Conservation (phyloP, 2,797 vertebrate species). For the Anas capensis region DNA sequence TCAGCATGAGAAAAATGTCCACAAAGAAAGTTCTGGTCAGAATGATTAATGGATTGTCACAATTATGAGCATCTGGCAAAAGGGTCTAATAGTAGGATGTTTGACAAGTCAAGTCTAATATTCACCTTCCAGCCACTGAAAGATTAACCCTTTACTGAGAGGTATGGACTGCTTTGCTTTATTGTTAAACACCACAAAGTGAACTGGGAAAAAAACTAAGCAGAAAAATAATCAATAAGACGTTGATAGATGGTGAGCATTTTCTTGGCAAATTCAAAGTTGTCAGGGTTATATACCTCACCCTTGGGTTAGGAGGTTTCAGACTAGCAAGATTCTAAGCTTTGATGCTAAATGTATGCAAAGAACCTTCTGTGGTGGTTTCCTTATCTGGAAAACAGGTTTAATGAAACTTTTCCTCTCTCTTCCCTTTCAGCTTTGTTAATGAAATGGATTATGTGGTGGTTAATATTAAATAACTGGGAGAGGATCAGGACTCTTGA, state of each 20-base stretch:
- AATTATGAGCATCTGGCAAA: background rate
- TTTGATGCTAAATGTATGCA: background rate
- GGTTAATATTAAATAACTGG: background rate
- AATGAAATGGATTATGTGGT: background rate
- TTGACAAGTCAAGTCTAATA: background rate
- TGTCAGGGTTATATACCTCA: background rate
- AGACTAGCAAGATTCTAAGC: background rate
- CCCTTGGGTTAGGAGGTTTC: background rate
- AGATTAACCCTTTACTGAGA: background rate
- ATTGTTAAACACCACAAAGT: background rate
- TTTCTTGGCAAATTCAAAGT: background rate
- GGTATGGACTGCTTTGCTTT: background rate
- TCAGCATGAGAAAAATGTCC: background rate
- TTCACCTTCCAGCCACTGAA: background rate
- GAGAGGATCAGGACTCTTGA: background rate
- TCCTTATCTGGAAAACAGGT: background rate
- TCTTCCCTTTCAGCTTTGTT: background rate
- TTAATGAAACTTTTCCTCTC: background rate
- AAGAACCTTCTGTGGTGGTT: background rate
- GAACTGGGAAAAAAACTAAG: background rate
- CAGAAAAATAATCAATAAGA: background rate
- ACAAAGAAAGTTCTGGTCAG: background rate
- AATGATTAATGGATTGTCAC: background rate
- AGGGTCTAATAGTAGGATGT: background rate
- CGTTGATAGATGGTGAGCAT: fast-evolving